Base-by-base conservation (phyloP, 2,797 vertebrate species). In the Borostomias antarcticus region DNA sequence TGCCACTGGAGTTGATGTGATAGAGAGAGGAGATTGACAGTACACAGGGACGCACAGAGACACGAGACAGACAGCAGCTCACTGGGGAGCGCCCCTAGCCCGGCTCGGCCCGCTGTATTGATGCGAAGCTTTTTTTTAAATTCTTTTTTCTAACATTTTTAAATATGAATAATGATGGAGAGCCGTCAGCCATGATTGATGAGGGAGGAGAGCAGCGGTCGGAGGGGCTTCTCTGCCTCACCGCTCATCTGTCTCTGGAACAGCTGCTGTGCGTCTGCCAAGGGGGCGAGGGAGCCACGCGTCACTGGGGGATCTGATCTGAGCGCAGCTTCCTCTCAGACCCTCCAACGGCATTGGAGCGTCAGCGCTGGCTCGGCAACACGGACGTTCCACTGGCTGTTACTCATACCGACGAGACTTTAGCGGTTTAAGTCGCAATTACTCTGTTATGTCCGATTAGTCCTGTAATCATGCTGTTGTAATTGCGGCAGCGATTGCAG, bases 371-470 rank as follows among this genome's bases (percentile, higher is more conserved):
- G 65, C 79, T 81, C 68, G 69, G 77, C 77, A 72, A 68, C 53
- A 56, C 59, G 32, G 19, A 2, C 58, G 25, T 75, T 76, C 72
- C 71, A 74, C 72, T 72, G 70, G 72, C 81, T 81, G 85, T 83
- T 83, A 73, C 68, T 85, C 76, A 72, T 80, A 76, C 77, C 65
- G 51, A 78, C 26, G 66, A 26, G 45, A 70, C 79, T 75, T 68
- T 74, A 56, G 69, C 43, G 81, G 79, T 83, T 86, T 73, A 76
- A 71, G 77, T 86, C 73, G 76, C 83, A 84, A 86, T 88, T 85
- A 82, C 68, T 82, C 78, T 80, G 86, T 83, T 88, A 78, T 80
- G 83, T 89, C 81, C 85, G 88, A 90, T 91, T 89, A 89, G 86
- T 75, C 76, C 62, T 75, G 80, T 87, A 89, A 90, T 90, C 85